Base-by-base conservation (phyloP, 1,140 invertebrate genomes). In the Hylaeus anthracinus region DNA sequence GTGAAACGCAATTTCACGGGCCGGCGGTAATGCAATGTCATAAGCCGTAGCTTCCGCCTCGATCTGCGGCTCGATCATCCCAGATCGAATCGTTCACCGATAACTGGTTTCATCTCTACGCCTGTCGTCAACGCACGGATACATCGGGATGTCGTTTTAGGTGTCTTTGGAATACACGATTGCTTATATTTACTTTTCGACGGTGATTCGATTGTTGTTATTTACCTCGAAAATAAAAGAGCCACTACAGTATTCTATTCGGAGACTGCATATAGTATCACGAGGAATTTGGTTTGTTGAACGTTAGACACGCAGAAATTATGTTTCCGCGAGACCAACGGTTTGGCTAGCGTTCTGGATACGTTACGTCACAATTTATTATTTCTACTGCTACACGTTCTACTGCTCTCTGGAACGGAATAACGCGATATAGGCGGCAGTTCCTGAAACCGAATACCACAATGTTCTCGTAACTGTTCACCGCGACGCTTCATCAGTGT, bases 1-100 rank as follows among this genome's bases (percentile, higher is more conserved):
- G 67, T 61, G 63, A 66, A 82, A 80, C 73, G 83, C 81, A 80
- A 80, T 80, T 80, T 80, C 79, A 80, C 70, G 74, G 84, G 37
- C 71, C 77, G 73, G 14, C 69, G 73, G 72, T 78, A 70, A 82
- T 64, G 79, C 69, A 53, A 84, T 77, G 63, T 81, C 72, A 84
- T 86, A 84, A 88, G 43, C 76, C 65, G 43, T 55, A 65, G 55
- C 80, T 65, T 67, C 37, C 51, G 69, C 45, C 39, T 9, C 72
- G 48, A 75, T 75, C 73, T 67, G 43, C 63, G 37, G 26, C 37
- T 8, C 15, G 39, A 67, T 26, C 60, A 56, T 65, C n/a, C 5
- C 8, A 39, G 5, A 43, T 79, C 39, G 48, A 64, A 56, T 51
- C 48, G 58, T 45, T 43, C 9, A 3, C n/a, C 26, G 37, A 1